A percentile compares a stretch with the other conserved stretches of the same genome.
Evolutionary conservation across 1,140 invertebrate species (phyloP).

Genomic region (Caenorhabditis elegans): WBcel235 BX284604.4:8179501-8180000

Average conservation of each 20-base stretch:
- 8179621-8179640: background rate
- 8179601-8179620: too few relatives aligned
- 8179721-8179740: constrained; percentile 21
- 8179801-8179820: constrained; percentile 17
- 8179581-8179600: too few relatives aligned
- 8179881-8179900: too few relatives aligned
- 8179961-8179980: too few relatives aligned
- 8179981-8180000: too few relatives aligned
- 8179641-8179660: constrained; percentile 19
- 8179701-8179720: background rate
- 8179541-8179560: too few relatives aligned
- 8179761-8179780: constrained; percentile 29
- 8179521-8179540: background rate
- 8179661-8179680: background rate
- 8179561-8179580: too few relatives aligned
- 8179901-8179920: too few relatives aligned
- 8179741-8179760: constrained; percentile 19
- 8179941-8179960: too few relatives aligned
- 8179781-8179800: constrained; percentile 16
- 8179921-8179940: too few relatives aligned
- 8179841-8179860: background rate
- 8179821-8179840: background rate
- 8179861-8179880: background rate
- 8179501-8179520: background rate
- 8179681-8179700: too few relatives aligned